Evolutionary conservation across 2,797 vertebrate species (phyloP).

Genomic region (Pangasius mekongensis): DNA sequence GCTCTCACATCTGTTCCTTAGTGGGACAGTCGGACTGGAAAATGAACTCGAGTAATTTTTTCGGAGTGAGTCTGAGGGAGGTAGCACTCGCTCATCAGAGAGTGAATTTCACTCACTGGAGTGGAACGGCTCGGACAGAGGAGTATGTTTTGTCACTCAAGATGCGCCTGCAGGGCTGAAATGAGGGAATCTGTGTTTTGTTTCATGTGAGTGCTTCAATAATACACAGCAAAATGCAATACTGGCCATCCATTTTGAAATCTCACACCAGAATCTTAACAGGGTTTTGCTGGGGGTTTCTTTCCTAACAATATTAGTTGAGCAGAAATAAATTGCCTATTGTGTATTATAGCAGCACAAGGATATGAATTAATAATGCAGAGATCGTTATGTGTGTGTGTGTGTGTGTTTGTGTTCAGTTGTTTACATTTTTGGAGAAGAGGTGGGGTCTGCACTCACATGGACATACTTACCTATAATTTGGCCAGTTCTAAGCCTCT

Average conservation of each 20-base stretch:
- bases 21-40: conserved; percentile 48
- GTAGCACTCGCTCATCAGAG: conserved; percentile 45
- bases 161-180: conserved; percentile 27
- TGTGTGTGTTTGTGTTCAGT: background rate
- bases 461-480: background rate
- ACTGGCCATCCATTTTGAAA: conserved; percentile 46
- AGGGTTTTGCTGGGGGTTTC: conserved; percentile 7
- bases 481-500: background rate
- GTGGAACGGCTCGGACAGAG: conserved; percentile 55
- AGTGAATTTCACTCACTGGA: conserved; percentile 52
- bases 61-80: conserved; percentile 43
- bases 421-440: background rate
- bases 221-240: conserved; percentile 47
- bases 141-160: conserved; percentile 54
- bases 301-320: background rate
- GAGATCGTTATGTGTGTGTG: background rate
- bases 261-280: conserved; percentile 17
- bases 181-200: conserved; percentile 53
- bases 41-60: conserved; percentile 50
- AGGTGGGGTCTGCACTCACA: background rate
- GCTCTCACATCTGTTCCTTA: conserved; percentile 39
- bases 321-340: conserved; percentile 2
- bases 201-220: conserved; percentile 55
- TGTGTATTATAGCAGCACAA: background rate
- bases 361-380: conserved; percentile 31